A percentile compares a stretch with the other conserved stretches of the same genome.
These are phyloP conservation scores for Protonibea diacanthus DNA, from an alignment of 2,797 vertebrate species.

Conservation along the genomic window DNA sequence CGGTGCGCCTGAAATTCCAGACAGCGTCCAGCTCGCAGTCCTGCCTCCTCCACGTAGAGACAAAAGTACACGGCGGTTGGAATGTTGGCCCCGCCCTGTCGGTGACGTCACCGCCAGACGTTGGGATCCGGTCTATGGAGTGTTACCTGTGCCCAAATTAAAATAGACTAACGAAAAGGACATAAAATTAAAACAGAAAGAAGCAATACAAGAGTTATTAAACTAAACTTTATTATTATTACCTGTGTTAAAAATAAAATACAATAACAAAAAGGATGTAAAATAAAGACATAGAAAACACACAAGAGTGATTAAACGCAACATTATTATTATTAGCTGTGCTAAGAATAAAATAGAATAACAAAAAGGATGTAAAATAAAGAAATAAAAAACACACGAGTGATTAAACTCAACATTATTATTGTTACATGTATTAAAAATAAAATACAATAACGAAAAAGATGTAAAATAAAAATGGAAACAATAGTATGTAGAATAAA, in stretches of 20 bases:
- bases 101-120: slow-evolving; percentile 61
- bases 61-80: slow-evolving; percentile 73
- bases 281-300: too few relatives aligned
- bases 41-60: slow-evolving; percentile 80
- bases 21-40: slow-evolving; percentile 72
- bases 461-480: background rate
- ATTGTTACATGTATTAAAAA: too few relatives aligned
- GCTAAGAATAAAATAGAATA: too few relatives aligned
- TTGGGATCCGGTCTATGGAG: background rate
- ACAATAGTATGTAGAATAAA: background rate
- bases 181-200: too few relatives aligned
- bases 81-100: slow-evolving; percentile 71
- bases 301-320: too few relatives aligned
- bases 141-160: background rate
- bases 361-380: background rate
- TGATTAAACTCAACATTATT: too few relatives aligned
- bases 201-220: too few relatives aligned
- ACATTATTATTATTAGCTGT: too few relatives aligned
- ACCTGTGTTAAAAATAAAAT: background rate
- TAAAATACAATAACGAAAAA: too few relatives aligned
- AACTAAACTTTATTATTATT: too few relatives aligned
- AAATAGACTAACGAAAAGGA: background rate
- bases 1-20: slow-evolving; percentile 76
- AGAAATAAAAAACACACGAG: background rate
- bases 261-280: background rate